phyloP scores from a whole-genome alignment of 2,113 vertebrate species.

The Callospermophilus lateralis region DNA sequence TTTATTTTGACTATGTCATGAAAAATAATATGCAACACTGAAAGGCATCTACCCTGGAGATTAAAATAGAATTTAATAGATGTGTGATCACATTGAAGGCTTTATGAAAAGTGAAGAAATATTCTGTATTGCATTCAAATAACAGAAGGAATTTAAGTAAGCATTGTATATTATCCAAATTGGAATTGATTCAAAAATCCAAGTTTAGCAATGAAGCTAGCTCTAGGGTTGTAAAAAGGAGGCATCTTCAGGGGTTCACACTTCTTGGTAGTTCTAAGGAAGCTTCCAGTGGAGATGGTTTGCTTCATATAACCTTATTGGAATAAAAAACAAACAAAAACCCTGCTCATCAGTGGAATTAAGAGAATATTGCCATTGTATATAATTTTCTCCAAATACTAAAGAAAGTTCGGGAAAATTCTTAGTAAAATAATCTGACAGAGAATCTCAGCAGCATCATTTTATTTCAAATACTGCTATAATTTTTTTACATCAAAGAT shows the following conservation, averaged over 20 bases:
- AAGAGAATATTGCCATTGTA: slow-evolving; percentile 62
- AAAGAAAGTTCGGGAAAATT: slow-evolving; percentile 1
- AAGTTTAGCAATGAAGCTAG: slow-evolving; percentile 21
- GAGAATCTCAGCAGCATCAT: neutral
- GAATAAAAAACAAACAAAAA: too few species aligned
- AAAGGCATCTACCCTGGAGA: slow-evolving; percentile 11
- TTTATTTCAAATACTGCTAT: slow-evolving; percentile 15
- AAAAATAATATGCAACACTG: slow-evolving; percentile 40
- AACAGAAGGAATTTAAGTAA: slow-evolving; percentile 43
- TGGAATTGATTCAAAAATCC: slow-evolving; percentile 54
- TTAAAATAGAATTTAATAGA: slow-evolving; percentile 65
- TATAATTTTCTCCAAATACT: neutral
- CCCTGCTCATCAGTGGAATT: slow-evolving; percentile 80
- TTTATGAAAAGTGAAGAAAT: slow-evolving; percentile 54
- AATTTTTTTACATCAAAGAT: neutral
- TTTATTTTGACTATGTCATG: slow-evolving; percentile 43
- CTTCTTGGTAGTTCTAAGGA: slow-evolving; percentile 75
- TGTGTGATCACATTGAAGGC: neutral
- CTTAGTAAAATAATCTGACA: slow-evolving; percentile 42
- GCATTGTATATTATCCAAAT: slow-evolving; percentile 14
- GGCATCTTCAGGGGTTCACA: slow-evolving; percentile 70
- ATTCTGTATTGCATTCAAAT: neutral
- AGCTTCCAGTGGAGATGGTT: slow-evolving; percentile 84
- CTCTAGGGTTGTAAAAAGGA: slow-evolving; percentile 62
- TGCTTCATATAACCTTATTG: slow-evolving; percentile 82